Evolutionary conservation across 2,797 vertebrate species (phyloP), one percentile per base, ranked within the genome.

Genomic region (Parotocinclus haroldoi): DNA sequence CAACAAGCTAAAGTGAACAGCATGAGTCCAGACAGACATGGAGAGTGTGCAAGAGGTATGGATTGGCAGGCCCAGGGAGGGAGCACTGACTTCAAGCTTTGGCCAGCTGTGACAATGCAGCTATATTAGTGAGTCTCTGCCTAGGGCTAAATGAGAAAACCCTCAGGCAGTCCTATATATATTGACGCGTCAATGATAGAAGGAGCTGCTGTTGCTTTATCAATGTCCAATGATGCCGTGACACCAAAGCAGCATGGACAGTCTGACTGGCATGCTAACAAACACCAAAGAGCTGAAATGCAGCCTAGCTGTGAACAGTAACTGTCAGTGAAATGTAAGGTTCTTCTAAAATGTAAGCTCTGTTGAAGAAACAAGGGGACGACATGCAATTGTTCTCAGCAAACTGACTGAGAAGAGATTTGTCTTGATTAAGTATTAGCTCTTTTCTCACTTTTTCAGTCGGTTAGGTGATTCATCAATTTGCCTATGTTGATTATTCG

Each of bases 11-110:
- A 53, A 63, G 61, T 58, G 39, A 68, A 74, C 68, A 50, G 82
- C 76, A 82, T 81, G 83, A 82, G 80, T 85, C 83, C 81, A 83
- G 84, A 81, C 82, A 81, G 82, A 76, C 84, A 81, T 82, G 80
- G 84, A 85, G 88, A 85, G 85, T 84, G 84, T 84, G 85, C 82
- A 83, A 81, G 81, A 79, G 60, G 82, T 88, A 87, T 86, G 75
- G 85, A 89, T 86, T 79, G 77, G 79, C 67, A 76, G 14, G 76
- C 81, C 52, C 61, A 68, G 37, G 12, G 39, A 63, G 60, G 49
- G 55, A 67, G 40, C 13, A n/a, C 57, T 46, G 44, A 6, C 50
- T 61, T 18, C 11, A 51, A 67, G 58, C 56, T 13, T 16, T 37
- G 69, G 37, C 61, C 37, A 58, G 58, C 64, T 48, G 42, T 51